Percentiles rank a stretch among this genome's conserved stretches.
Conservation (phyloP, 2,888 invertebrate genomes). For the Copidosoma aretas region DNA sequence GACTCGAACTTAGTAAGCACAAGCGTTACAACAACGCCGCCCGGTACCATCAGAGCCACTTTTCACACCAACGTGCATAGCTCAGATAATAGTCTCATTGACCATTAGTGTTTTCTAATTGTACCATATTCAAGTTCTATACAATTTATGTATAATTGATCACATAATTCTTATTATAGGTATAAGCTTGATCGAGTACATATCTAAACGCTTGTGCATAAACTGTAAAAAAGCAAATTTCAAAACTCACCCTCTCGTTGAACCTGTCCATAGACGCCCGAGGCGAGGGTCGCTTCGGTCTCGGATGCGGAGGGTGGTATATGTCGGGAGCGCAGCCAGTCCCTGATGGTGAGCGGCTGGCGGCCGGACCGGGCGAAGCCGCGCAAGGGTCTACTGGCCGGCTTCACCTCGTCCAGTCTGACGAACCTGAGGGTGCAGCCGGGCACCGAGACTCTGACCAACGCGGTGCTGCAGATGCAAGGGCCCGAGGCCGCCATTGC, state of each 20-base stretch:
- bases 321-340: constrained; percentile 44
- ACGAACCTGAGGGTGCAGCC: constrained; percentile 51
- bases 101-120: no score
- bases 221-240: no score
- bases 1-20: no score
- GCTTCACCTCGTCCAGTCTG: constrained; percentile 55
- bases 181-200: no score
- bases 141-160: no score
- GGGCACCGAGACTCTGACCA: constrained; percentile 43
- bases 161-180: no score
- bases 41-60: no score
- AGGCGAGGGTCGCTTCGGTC: constrained; percentile 38
- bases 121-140: no score
- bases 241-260: no score
- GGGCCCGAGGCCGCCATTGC: constrained; percentile 14
- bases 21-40: no score
- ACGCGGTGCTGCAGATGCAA: constrained; percentile 36
- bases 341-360: constrained; percentile 45
- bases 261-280: constrained; percentile 28
- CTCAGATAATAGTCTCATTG: no score
- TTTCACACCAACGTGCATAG: no score
- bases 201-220: background rate
- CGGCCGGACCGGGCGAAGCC: constrained; percentile 17
- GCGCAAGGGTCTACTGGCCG: constrained; percentile 40
- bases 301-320: constrained; percentile 50